Evolutionary conservation across 2,113 vertebrate genomes (phyloP), one percentile per base, ranked within the genome.

Genomic region (Istiophorus platypterus): DNA sequence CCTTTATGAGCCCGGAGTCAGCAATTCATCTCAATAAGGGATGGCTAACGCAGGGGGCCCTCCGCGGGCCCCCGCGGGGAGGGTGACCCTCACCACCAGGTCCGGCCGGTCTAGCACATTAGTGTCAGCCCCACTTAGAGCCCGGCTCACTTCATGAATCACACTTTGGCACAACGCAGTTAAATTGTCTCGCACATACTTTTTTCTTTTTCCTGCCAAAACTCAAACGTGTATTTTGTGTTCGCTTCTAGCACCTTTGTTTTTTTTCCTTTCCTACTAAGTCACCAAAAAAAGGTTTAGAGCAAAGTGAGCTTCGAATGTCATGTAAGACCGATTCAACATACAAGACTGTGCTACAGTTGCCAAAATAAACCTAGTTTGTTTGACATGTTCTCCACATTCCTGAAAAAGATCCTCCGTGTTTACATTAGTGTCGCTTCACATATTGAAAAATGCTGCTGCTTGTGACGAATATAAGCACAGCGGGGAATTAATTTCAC

Each of bases 1-100:
- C 27, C 41, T 81, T 76, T 64, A 72, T 49, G 76, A 72, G 72
- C 51, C 62, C 72, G 74, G 31, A 85, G 85, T 90, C 83, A 89
- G 87, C 86, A 76, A 86, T 93, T 78, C 70, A 84, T 91, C 84
- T 91, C 90, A 85, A 83, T 92, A 78, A 90, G 78, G 69, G 61
- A 26, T n/a, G 42, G 41, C 75, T 49, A 24, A 52, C 26, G 5
- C 49, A 64, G 77, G 67, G 59, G 88, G 34, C 76, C 85, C 79
- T 66, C 73, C 61, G 80, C 22, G 72, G 73, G 73, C 79, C 71
- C 66, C 78, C 70, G 57, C 39, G 52, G 75, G 41, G 87, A 89
- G 78, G 87, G 87, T 85, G 82, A 90, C 76, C 73, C 76, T 80
- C 63, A 1, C n/a, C 77, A 68, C 76, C 66, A 68, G 15, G 17